Evolutionary conservation across 2,797 vertebrate species (phyloP).

Genomic region (Myotis planiceps): DNA sequence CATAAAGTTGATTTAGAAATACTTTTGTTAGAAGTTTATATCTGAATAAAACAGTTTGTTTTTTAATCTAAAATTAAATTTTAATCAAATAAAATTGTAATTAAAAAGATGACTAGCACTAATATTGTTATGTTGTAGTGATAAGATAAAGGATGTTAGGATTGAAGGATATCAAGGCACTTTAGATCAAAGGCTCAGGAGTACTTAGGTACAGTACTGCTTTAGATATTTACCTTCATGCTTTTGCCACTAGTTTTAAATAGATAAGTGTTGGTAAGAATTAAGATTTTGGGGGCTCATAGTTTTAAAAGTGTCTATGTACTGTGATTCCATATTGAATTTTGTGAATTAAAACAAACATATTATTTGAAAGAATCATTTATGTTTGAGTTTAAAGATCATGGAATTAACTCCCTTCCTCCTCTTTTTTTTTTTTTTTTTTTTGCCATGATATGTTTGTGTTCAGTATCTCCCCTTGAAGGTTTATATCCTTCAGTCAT

Average conservation of each 20-base stretch:
- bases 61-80: not conserved
- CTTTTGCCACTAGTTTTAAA: not conserved
- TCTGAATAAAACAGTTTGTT: not conserved
- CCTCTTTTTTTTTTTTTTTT: not conserved
- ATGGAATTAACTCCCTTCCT: not conserved
- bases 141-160: not conserved
- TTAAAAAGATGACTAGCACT: not conserved
- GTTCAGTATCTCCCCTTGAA: not conserved
- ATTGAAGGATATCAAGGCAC: not conserved
- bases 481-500: not conserved
- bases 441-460: not conserved
- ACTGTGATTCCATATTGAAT: not conserved
- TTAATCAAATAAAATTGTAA: not conserved
- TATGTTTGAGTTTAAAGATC: not conserved
- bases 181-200: not conserved
- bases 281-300: not conserved
- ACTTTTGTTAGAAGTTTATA: conserved; percentile 29
- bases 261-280: not conserved
- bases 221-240: not conserved
- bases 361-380: not conserved
- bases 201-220: not conserved
- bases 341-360: not conserved
- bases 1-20: conserved; percentile 7
- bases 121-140: not conserved
- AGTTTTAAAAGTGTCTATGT: not conserved